Evolutionary conservation across 2,113 vertebrate genomes (phyloP).

Genomic region (Malurus elegans): DNA sequence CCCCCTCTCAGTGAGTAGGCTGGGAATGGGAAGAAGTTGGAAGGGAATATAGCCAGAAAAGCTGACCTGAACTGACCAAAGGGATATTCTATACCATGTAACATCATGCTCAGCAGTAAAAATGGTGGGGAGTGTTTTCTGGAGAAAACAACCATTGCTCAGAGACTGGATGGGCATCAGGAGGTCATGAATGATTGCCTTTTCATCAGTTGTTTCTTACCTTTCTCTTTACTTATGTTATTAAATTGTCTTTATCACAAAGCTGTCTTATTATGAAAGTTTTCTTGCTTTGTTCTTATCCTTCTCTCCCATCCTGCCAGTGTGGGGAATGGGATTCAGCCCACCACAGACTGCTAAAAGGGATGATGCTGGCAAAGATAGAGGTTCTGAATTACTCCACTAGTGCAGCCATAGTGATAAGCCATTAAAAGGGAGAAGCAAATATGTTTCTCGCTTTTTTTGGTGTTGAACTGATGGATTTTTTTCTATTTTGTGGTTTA

Average conservation of each 20-base stretch:
- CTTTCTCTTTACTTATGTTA: neutral
- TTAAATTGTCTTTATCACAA: neutral
- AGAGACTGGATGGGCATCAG: neutral
- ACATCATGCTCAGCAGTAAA: neutral
- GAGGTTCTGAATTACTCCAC: neutral
- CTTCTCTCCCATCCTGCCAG: neutral
- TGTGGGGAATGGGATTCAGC: neutral
- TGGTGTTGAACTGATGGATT: fast-evolving
- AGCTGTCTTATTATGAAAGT: fast-evolving
- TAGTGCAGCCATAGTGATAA: neutral
- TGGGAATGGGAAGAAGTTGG: neutral
- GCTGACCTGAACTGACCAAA: neutral
- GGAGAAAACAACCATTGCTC: neutral
- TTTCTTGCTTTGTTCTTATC: neutral
- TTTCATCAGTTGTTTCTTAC: neutral
- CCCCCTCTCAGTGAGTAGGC: neutral
- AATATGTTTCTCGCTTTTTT: neutral
- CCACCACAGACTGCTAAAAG: neutral
- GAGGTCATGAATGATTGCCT: neutral
- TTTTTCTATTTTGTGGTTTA: neutral
- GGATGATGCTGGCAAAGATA: neutral
- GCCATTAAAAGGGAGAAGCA: neutral
- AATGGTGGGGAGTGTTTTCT: neutral
- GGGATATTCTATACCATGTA: neutral
- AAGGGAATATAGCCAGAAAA: neutral